phyloP scores from a whole-genome alignment of 2,797 vertebrate genomes.

The Netta rufina region DNA sequence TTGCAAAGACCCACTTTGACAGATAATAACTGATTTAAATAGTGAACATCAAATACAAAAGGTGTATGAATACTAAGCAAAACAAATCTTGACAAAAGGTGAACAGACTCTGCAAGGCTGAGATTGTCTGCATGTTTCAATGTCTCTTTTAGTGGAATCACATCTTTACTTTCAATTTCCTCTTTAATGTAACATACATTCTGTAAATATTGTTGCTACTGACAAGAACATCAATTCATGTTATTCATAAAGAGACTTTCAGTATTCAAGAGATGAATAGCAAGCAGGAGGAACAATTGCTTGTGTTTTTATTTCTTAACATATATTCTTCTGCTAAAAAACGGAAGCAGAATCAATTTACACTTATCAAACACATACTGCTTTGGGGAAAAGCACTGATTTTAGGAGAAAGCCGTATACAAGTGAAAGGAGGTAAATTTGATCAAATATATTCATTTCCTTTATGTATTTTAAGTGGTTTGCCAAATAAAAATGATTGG shows the following conservation, averaged over 20 bases:
- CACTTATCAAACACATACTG: not conserved
- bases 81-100: slow-evolving; percentile 14
- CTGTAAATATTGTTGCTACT: slow-evolving; percentile 69
- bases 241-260: slow-evolving; percentile 63
- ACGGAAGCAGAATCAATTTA: not conserved
- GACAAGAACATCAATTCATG: slow-evolving; percentile 71
- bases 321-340: slow-evolving; percentile 20
- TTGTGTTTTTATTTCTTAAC: slow-evolving; percentile 25
- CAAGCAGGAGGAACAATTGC: slow-evolving; percentile 31
- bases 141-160: slow-evolving; percentile 26
- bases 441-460: not conserved
- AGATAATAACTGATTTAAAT: slow-evolving; percentile 54
- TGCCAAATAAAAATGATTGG: not conserved
- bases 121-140: not conserved
- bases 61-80: slow-evolving; percentile 42
- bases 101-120: not conserved
- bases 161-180: slow-evolving; percentile 63
- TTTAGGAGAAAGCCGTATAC: not conserved
- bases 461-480: not conserved
- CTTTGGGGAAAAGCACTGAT: not conserved
- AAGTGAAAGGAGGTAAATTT: not conserved
- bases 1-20: slow-evolving; percentile 1
- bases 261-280: slow-evolving; percentile 47
- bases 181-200: slow-evolving; percentile 60
- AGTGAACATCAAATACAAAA: slow-evolving; percentile 40